These are phyloP conservation scores for Lagopus leucura DNA, from an alignment of 2,113 vertebrate species.

Conservation along the genomic window DNA sequence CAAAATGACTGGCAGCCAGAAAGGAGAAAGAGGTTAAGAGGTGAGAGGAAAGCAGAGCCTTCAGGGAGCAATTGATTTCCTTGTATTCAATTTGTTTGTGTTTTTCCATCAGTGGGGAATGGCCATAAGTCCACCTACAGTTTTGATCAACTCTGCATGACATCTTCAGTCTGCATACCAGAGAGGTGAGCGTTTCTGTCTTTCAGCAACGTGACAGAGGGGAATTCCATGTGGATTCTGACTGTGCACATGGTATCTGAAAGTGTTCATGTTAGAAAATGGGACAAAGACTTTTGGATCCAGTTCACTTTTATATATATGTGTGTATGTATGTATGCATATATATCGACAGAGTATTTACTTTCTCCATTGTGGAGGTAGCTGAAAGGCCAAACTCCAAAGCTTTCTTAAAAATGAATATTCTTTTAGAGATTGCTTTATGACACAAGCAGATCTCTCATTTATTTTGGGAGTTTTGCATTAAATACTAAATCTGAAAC, in stretches of 20 bases:
- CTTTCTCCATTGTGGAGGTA: not conserved
- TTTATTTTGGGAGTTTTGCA: not conserved
- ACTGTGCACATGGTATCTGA: not conserved
- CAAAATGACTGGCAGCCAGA: conserved; percentile 17
- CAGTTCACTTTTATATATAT: not conserved
- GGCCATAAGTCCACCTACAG: conserved; percentile 29
- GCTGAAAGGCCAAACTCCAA: not conserved
- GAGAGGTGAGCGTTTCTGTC: conserved; percentile 9
- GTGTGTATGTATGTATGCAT: not conserved
- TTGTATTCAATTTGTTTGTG: conserved; percentile 53
- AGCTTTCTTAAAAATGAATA: conserved; percentile 8
- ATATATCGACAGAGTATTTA: not conserved
- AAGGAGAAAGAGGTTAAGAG: conserved; percentile 17
- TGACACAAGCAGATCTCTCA: not conserved
- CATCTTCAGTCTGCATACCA: conserved; percentile 41
- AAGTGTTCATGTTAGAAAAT: not conserved
- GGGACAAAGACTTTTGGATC: conserved; percentile 2
- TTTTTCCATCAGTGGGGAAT: conserved; percentile 43
- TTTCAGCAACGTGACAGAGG: not conserved
- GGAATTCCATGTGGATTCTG: not conserved
- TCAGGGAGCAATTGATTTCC: conserved; percentile 27
- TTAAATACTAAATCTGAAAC: not conserved
- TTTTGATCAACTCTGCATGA: not conserved
- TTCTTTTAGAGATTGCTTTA: not conserved
- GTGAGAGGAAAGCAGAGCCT: conserved; percentile 5